These are phyloP conservation scores for Danio aesculapii DNA, from an alignment of 2,797 vertebrate species.

Conservation along the genomic window DNA sequence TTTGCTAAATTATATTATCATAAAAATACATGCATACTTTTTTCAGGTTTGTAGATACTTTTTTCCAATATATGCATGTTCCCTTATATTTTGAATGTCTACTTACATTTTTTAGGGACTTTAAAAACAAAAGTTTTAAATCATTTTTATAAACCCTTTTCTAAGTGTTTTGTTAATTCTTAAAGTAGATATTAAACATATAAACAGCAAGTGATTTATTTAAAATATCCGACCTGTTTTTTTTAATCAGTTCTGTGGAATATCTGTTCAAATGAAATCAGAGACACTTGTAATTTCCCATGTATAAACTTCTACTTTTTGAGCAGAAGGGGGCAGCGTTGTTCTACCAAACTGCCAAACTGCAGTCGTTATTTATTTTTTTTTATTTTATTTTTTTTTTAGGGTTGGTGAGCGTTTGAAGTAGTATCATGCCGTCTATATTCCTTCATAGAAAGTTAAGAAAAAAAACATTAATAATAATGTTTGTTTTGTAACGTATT, in stretches of 20 bases:
- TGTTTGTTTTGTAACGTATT: neutral
- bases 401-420: slow-evolving; percentile 1
- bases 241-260: neutral
- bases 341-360: slow-evolving; percentile 73
- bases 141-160: too few relatives aligned
- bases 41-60: too few relatives aligned
- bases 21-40: too few relatives aligned
- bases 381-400: too few relatives aligned
- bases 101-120: too few relatives aligned
- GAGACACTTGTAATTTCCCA: neutral
- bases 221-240: neutral
- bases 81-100: too few relatives aligned
- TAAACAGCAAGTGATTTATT: neutral
- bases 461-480: slow-evolving; percentile 9
- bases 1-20: too few relatives aligned
- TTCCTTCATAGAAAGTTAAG: slow-evolving; percentile 8
- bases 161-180: neutral
- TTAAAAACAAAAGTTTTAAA: too few relatives aligned
- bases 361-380: too few relatives aligned
- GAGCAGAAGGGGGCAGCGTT: slow-evolving; percentile 84
- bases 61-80: too few relatives aligned
- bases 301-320: slow-evolving; percentile 32
- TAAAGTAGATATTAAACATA: too few relatives aligned
- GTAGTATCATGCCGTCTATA: neutral
- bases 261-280: neutral